Evolutionary conservation across 2,113 vertebrate species (phyloP).

Genomic region (Pteropus alecto): DNA sequence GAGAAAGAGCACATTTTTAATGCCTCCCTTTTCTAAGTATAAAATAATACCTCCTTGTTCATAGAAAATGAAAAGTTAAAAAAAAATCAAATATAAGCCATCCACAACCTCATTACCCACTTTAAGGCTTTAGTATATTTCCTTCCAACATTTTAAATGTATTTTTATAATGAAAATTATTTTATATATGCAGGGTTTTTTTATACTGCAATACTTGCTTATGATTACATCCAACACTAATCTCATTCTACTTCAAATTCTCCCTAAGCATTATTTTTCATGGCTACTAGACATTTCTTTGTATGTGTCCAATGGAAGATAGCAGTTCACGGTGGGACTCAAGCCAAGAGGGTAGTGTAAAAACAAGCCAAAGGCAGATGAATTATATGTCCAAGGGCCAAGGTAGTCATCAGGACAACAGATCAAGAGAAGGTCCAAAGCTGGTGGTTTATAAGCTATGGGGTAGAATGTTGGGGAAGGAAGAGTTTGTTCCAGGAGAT

Average conservation of each 20-base stretch:
- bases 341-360: neutral
- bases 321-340: neutral
- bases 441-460: neutral
- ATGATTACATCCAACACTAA: neutral
- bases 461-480: neutral
- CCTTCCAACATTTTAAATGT: neutral
- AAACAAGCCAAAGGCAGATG: neutral
- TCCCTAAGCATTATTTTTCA: constrained; percentile 29
- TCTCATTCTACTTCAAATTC: constrained; percentile 16
- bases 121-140: constrained; percentile 27
- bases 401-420: neutral
- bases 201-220: neutral
- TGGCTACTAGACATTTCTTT: neutral
- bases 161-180: constrained; percentile 41
- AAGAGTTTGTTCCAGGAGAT: neutral
- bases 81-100: constrained; percentile 34
- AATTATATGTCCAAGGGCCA: neutral
- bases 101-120: neutral
- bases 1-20: constrained; percentile 41
- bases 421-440: neutral
- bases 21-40: neutral
- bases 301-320: neutral
- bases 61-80: constrained; percentile 22
- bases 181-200: neutral
- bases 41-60: constrained; percentile 29